Conservation (phyloP, 2,797 vertebrate genomes). For the Uromys caudimaculatus region DNA sequence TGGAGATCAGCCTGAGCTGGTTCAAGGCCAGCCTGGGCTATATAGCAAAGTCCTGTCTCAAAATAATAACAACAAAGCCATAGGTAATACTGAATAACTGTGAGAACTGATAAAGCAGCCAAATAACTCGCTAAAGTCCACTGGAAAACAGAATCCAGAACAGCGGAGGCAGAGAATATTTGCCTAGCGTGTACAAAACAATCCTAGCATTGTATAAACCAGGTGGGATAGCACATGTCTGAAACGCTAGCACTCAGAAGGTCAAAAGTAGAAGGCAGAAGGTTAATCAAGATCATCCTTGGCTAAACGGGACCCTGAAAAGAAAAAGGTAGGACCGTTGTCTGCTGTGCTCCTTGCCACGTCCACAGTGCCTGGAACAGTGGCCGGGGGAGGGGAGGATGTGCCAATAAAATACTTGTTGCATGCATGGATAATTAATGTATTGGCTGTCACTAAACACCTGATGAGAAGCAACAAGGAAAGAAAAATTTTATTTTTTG, state of each 20-base stretch:
- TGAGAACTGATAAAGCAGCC: background rate
- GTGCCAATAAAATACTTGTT: background rate
- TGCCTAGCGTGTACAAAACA: background rate
- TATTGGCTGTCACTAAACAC: background rate
- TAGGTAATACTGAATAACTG: background rate
- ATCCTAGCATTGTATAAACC: no score
- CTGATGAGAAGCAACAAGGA: background rate
- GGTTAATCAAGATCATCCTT: background rate
- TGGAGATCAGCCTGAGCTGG: background rate
- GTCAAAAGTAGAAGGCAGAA: background rate
- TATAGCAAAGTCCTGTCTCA: background rate
- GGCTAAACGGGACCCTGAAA: background rate
- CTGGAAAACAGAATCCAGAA: background rate
- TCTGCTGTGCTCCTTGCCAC: background rate
- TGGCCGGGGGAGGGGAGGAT: background rate
- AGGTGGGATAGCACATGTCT: background rate
- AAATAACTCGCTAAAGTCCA: background rate
- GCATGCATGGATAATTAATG: background rate
- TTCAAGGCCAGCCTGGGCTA: background rate
- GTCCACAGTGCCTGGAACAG: background rate
- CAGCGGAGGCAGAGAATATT: background rate
- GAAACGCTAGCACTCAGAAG: background rate
- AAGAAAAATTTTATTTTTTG: background rate
- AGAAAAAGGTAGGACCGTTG: background rate
- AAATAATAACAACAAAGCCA: background rate